A percentile compares a stretch with the other conserved stretches of the same genome.
phyloP scores from a whole-genome alignment of 2,113 vertebrate species.

The Typhlomys cinereus region DNA sequence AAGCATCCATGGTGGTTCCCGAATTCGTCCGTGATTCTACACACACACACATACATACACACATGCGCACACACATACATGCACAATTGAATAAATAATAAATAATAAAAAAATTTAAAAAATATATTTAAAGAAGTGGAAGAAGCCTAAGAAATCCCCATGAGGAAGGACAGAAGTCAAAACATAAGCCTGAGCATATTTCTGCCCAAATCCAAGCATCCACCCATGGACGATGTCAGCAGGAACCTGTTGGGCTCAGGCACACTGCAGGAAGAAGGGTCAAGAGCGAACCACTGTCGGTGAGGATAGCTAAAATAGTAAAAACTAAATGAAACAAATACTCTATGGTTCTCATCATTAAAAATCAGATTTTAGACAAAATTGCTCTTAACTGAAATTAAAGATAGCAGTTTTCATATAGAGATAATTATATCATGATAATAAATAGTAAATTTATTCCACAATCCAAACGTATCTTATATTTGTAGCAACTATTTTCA shows the following conservation, averaged over 20 bases:
- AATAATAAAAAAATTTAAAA: too few relatives aligned
- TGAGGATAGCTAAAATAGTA: not conserved
- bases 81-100: too few relatives aligned
- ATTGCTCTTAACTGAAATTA: slow-evolving; percentile 29
- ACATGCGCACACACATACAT: too few relatives aligned
- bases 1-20: too few relatives aligned
- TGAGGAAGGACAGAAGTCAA: not conserved
- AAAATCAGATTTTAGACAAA: slow-evolving; percentile 51
- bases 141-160: not conserved
- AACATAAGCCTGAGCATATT: not conserved
- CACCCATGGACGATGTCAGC: not conserved
- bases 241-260: not conserved
- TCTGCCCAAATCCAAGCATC: not conserved
- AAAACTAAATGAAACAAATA: slow-evolving; percentile 43
- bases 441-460: slow-evolving; percentile 41
- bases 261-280: not conserved
- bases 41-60: too few relatives aligned
- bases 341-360: slow-evolving; percentile 35
- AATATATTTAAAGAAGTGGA: too few relatives aligned
- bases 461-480: slow-evolving; percentile 2
- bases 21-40: too few relatives aligned
- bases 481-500: slow-evolving; percentile 31
- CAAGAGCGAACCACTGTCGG: not conserved
- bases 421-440: slow-evolving; percentile 41
- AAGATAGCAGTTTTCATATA: slow-evolving; percentile 49